Percentiles rank a stretch among this genome's conserved stretches.
Evolutionary conservation across 2,797 vertebrate species (phyloP).

Genomic region (Hoplostethus mediterraneus): DNA sequence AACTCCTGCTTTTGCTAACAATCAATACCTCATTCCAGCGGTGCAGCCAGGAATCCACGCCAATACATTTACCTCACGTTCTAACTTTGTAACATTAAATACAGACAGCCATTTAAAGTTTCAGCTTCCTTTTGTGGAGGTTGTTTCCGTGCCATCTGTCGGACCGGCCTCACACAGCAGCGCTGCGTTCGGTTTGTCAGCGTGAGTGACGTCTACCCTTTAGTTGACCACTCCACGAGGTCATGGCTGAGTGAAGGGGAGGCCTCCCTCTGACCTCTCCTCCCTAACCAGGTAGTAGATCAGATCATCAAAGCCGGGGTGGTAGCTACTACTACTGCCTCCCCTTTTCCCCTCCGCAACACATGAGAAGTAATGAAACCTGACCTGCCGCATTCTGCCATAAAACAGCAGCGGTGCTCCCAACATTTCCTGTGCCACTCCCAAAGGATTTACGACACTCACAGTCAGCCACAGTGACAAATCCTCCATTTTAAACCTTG

Average conservation of each 20-base stretch:
- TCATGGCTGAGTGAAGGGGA: slow-evolving; percentile 70
- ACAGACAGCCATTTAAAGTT: slow-evolving; percentile 8
- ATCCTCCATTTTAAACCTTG: slow-evolving; percentile 41
- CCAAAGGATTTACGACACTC: slow-evolving; percentile 62
- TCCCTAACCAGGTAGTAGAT: slow-evolving; percentile 68
- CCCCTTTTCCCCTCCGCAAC: slow-evolving; percentile 39
- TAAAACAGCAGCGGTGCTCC: slow-evolving; percentile 64
- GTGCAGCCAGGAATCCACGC: slow-evolving; percentile 2
- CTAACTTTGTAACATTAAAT: slow-evolving; percentile 14
- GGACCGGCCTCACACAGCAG: slow-evolving; percentile 54
- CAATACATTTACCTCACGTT: slow-evolving; percentile 23
- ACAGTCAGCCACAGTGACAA: slow-evolving; percentile 47
- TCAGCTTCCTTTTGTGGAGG: slow-evolving; percentile 6
- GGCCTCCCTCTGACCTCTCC: slow-evolving; percentile 39
- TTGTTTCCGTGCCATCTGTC: slow-evolving; percentile 72
- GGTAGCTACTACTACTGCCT: slow-evolving; percentile 26
- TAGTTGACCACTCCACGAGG: slow-evolving; percentile 67
- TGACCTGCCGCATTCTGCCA: slow-evolving; percentile 59
- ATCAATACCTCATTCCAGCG: slow-evolving; percentile 19
- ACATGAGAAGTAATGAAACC: slow-evolving; percentile 72
- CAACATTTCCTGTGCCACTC: slow-evolving; percentile 48
- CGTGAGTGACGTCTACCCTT: slow-evolving; percentile 74
- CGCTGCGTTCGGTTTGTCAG: slow-evolving; percentile 30
- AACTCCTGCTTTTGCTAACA: slow-evolving; percentile 30
- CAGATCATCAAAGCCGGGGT: slow-evolving; percentile 75